Evolutionary conservation across 2,888 invertebrate species (phyloP), one percentile per base, ranked within the genome.

Genomic region (Calephelis perditalis): DNA sequence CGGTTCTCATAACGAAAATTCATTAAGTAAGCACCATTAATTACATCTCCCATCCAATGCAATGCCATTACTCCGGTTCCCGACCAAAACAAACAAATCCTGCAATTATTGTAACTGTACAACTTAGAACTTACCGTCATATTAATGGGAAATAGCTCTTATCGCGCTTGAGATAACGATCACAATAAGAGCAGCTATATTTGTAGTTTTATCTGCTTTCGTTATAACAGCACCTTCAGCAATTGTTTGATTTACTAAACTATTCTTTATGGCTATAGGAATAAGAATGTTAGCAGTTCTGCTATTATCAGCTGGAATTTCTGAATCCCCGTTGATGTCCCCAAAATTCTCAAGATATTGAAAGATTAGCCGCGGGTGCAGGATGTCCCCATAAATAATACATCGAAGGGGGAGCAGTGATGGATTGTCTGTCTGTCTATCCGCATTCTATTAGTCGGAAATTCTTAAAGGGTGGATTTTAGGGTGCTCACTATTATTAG

Each of bases 351-450:
- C 80, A 83, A 87, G 89, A 90, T 89, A 90, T 89, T 88, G 89
- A 88, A 89, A 88, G 89, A 89, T 90, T 89, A 90, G 86, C 87
- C 81, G 79, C 79, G 81, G 84, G 84, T 82, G 70, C 77, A 78
- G 79, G 77, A 82, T 85, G 86, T 84, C 83, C 84, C 88, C 78
- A 88, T 89, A 89, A 89, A 89, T 89, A 89, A 89, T 88, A 88
- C 88, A 89, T 88, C 76, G 86, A 78, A 77, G 80, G 82, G 86
- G 87, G 82, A 67, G 68, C 57, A 54, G 84, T 90, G 89, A 90
- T 90, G 86, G 89, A 90, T 90, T 78, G 86, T 82, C 79, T 84
- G 84, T 84, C 86, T 78, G 76, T 80, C 77, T 83, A 81, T 86
- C 79, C 85, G 79, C 83, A 85, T 90, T 90, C 89, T 90, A 89